A percentile compares a stretch with the other conserved stretches of the same genome.
Evolutionary conservation across 1,140 invertebrate species (phyloP).

Genomic region (Adelges cooleyi): DNA sequence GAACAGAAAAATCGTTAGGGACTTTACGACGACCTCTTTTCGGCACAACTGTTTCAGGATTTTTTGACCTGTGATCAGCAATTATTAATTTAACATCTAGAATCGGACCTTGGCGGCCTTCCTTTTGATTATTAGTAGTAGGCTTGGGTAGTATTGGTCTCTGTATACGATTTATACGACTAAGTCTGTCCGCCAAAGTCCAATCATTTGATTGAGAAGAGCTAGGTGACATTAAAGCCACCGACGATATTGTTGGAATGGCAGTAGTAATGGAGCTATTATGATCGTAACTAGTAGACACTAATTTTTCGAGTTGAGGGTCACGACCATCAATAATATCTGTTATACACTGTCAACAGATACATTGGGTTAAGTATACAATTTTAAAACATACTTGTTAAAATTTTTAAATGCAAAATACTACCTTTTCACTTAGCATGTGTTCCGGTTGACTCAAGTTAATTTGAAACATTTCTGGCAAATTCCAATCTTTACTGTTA

Average conservation of each 20-base stretch:
- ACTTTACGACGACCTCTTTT: slow-evolving; percentile 37
- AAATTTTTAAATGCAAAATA: too few species aligned
- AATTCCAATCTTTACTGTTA: slow-evolving; percentile 26
- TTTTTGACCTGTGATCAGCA: slow-evolving; percentile 50
- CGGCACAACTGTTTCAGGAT: slow-evolving; percentile 29
- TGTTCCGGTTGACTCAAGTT: slow-evolving; percentile 21
- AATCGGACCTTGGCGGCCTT: slow-evolving; percentile 59
- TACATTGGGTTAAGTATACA: too few species aligned
- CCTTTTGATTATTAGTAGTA: slow-evolving; percentile 29
- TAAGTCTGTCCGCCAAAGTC: background rate
- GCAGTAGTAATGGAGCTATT: background rate
- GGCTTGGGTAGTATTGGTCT: slow-evolving; percentile 32
- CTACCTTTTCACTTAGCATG: slow-evolving; percentile 20
- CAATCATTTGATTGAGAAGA: background rate
- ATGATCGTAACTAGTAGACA: background rate
- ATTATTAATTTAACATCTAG: slow-evolving; percentile 72
- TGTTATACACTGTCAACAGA: background rate
- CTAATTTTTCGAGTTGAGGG: background rate
- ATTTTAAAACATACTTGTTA: too few species aligned
- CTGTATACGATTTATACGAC: slow-evolving; percentile 7
- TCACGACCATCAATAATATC: slow-evolving; percentile 16
- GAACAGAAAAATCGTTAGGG: slow-evolving; percentile 40
- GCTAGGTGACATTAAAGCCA: background rate
- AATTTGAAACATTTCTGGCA: slow-evolving; percentile 23
- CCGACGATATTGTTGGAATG: background rate